Conservation (phyloP, 1,140 invertebrate species). For the Eciton burchellii region DNA sequence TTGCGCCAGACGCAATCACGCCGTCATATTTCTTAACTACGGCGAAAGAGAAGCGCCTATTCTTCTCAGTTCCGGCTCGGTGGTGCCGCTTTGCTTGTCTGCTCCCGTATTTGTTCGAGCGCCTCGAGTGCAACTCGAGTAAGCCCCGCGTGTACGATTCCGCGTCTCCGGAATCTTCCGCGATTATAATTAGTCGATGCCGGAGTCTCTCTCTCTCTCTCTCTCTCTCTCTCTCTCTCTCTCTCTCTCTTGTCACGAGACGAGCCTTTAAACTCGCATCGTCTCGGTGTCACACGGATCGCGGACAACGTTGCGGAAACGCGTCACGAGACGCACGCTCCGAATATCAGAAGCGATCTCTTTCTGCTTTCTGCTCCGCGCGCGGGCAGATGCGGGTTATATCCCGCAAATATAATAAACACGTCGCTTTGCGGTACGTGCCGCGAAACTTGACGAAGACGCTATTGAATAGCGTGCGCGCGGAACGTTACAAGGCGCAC, state of each 20-base stretch:
- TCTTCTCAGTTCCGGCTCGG: not conserved
- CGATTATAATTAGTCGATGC: not conserved
- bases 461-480: conserved; percentile 49
- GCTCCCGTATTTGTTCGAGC: too few relatives aligned
- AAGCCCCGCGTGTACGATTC: not conserved
- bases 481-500: conserved; percentile 50
- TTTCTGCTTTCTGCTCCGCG: conserved; percentile 20
- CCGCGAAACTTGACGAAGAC: conserved; percentile 59
- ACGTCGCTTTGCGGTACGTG: conserved; percentile 64
- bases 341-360: conserved; percentile 34
- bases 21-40: conserved; percentile 72
- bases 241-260: not conserved
- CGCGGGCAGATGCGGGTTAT: conserved; percentile 38
- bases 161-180: not conserved
- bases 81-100: not conserved
- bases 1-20: conserved; percentile 70
- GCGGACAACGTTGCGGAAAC: conserved; percentile 32
- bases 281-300: not conserved
- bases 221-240: too few relatives aligned
- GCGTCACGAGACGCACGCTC: conserved; percentile 29
- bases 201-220: too few relatives aligned
- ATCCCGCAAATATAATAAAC: conserved; percentile 69
- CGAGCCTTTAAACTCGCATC: conserved; percentile 10
- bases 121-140: too few relatives aligned
- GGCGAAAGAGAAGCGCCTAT: conserved; percentile 30